A percentile compares a stretch with the other conserved stretches of the same genome.
Evolutionary conservation across 2,888 invertebrate genomes (phyloP).

Genomic region (Drosophila paracracens): DNA sequence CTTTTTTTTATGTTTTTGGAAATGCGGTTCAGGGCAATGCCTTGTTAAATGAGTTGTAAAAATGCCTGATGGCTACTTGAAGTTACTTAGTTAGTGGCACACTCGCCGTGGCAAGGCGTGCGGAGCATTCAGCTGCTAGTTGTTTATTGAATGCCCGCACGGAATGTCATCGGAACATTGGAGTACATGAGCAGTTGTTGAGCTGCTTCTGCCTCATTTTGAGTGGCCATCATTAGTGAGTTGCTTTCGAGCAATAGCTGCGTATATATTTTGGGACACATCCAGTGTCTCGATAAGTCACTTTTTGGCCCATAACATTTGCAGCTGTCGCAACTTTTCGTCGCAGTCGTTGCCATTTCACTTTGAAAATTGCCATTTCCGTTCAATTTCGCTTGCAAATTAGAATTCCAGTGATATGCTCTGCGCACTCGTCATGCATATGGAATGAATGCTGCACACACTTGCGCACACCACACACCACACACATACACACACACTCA

Average conservation of each 20-base stretch:
- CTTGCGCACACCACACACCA: not conserved
- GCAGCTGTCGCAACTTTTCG: slow-evolving; percentile 62
- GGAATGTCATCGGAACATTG: slow-evolving; percentile 19
- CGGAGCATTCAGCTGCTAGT: slow-evolving; percentile 7
- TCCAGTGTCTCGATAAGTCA: slow-evolving; percentile 28
- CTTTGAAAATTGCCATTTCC: slow-evolving; percentile 83
- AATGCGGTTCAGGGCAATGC: slow-evolving; percentile 38
- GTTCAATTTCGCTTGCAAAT: slow-evolving; percentile 81
- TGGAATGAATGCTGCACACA: slow-evolving; percentile 54
- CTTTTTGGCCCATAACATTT: slow-evolving; percentile 36
- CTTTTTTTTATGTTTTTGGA: slow-evolving; percentile 1
- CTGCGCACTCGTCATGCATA: slow-evolving; percentile 69
- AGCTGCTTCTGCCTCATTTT: slow-evolving; percentile 13
- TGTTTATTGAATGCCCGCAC: slow-evolving; percentile 23
- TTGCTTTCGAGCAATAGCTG: slow-evolving; percentile 6
- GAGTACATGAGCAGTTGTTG: not conserved
- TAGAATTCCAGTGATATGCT: slow-evolving; percentile 81
- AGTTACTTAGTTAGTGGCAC: slow-evolving; percentile 39
- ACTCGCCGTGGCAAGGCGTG: slow-evolving; percentile 2
- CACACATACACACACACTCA: not conserved
- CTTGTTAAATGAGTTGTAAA: slow-evolving; percentile 80
- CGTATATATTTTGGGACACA: slow-evolving; percentile 2
- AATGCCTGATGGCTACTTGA: slow-evolving; percentile 63
- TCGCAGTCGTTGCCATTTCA: slow-evolving; percentile 74
- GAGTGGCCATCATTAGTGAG: slow-evolving; percentile 25